Evolutionary conservation across 2,797 vertebrate genomes (phyloP), one percentile per base, ranked within the genome.

Genomic region (Harpagifer antarcticus): DNA sequence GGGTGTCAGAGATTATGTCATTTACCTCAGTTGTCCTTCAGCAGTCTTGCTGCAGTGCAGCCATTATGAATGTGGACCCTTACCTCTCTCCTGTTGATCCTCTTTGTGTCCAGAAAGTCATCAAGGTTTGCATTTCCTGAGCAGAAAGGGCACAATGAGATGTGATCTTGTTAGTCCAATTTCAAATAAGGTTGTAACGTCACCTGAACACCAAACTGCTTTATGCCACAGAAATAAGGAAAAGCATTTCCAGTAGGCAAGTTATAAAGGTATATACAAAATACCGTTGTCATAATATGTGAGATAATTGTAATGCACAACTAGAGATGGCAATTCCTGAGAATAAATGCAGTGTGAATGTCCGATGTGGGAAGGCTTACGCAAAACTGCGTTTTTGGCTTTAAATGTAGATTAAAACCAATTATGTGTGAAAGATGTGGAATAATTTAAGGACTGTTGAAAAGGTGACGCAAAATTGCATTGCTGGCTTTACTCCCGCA

Each of bases 1-100:
- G 13, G 16, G 9, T 67, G 33, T 69, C 23, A 42, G 59, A 45
- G 40, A 72, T 47, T 5, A 67, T 52, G 27, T 58, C 3, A 48
- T 63, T 12, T 3, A 40, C 60, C 43, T 65, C 6, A 3, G 37
- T 20, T 42, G 19, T 56, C 16, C 31, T 47, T 70, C 43, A 70
- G 17, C 16, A 33, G 15, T 53, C 16, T 54, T 33, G 55, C 31
- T 45, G 44, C 27, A 63, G 31, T 16, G 20, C 3, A 17, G 23
- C 19, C 40, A 58, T 50, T 40, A 31, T 66, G 10, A 8, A 42
- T 43, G 14, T 53, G 19, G 10, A 20, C 10, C 17, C 40, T 66
- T 57, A 15, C 48, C 20, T 33, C 1, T 60, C 55, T 27, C 42
- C 11, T 37, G 33, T 54, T 14, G 47, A 31, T 27, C 1, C 40